phyloP scores from a whole-genome alignment of 2,797 vertebrate species.

The Muscicapa striata region DNA sequence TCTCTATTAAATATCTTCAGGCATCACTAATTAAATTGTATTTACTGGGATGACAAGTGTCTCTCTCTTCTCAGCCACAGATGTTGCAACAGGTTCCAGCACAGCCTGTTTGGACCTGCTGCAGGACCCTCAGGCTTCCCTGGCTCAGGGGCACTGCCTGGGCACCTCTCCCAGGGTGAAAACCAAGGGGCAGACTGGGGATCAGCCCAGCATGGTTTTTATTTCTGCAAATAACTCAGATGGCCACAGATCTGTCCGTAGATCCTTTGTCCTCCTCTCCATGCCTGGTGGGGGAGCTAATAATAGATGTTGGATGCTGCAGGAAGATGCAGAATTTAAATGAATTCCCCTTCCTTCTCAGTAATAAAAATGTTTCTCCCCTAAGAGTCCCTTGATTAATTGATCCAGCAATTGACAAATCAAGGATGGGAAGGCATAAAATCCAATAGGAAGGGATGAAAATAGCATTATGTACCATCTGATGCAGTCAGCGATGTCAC shows the following conservation, averaged over 20 bases:
- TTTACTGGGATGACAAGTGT: background rate
- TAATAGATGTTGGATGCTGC: background rate
- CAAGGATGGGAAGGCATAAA: conserved; percentile 43
- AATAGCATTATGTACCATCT: conserved; percentile 56
- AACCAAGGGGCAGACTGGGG: background rate
- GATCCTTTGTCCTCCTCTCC: background rate
- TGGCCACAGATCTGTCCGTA: background rate
- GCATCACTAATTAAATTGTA: background rate
- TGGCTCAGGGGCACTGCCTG: background rate
- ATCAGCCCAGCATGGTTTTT: background rate
- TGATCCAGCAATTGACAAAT: conserved; percentile 54
- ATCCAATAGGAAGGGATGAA: conserved; percentile 58
- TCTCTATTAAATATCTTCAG: background rate
- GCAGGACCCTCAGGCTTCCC: background rate
- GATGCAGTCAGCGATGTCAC: conserved; percentile 34
- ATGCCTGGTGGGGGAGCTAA: background rate
- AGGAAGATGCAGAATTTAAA: conserved; percentile 39
- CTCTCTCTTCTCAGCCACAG: background rate
- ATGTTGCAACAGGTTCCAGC: background rate
- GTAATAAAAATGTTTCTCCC: conserved; percentile 40
- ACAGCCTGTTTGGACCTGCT: background rate
- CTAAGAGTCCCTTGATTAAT: conserved; percentile 58
- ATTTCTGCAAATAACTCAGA: background rate
- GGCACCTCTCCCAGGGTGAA: background rate
- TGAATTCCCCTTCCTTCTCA: conserved; percentile 27